These are phyloP conservation scores for Trichechus manatus DNA, from an alignment of 2,113 vertebrate species.

Conservation along the genomic window DNA sequence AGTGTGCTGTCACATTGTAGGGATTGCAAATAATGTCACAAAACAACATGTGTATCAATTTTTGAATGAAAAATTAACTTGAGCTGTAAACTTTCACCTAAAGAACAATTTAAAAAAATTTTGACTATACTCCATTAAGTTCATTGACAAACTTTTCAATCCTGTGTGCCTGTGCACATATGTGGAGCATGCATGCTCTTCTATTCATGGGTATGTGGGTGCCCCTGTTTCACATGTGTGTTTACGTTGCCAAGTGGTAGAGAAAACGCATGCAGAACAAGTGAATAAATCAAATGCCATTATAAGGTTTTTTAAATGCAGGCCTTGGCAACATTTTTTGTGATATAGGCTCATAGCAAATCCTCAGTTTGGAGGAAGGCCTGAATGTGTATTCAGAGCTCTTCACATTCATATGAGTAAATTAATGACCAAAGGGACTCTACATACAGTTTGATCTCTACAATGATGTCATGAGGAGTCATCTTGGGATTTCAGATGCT, in stretches of 20 bases:
- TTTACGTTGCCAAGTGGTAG: background rate
- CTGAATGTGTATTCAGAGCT: fast-evolving
- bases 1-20: too few species aligned
- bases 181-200: background rate
- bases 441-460: background rate
- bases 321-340: background rate
- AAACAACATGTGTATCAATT: too few species aligned
- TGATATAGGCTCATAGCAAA: background rate
- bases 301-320: background rate
- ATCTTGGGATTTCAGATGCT: background rate
- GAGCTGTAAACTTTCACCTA: too few species aligned
- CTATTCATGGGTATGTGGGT: background rate
- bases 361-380: background rate
- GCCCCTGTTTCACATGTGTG: background rate
- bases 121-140: background rate
- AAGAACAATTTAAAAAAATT: background rate
- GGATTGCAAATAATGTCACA: too few species aligned
- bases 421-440: background rate
- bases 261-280: background rate
- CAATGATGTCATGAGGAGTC: too few species aligned
- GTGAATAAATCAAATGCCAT: background rate
- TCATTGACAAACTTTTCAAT: background rate
- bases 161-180: background rate
- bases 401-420: background rate
- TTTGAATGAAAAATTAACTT: too few species aligned